Evolutionary conservation across 1,140 invertebrate genomes (phyloP), one percentile per base, ranked within the genome.

Genomic region (Plodia interpunctella): DNA sequence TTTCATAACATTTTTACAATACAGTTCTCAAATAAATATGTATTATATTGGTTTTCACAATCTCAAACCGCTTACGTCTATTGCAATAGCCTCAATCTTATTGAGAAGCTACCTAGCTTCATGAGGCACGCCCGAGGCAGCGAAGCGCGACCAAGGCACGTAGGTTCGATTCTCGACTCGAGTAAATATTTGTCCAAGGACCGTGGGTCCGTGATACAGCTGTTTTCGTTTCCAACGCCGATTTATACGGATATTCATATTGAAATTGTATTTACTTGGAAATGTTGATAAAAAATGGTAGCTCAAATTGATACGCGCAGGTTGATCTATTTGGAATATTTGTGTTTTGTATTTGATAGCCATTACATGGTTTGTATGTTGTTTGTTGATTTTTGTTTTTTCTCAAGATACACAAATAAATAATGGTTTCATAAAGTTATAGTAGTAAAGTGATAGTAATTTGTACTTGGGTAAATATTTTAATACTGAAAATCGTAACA

Each of bases 161-260:
- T 72, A 64, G 49, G 32, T 35, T 53, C 63, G 44, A 66, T 44
- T 74, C 69, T 73, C 56, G 60, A 70, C 65, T 63, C 67, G 55
- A 65, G 66, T 71, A 72, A 80, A 76, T 78, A 76, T 80, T 80
- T 70, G 52, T 59, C 61, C 63, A 25, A 21, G 51, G 51, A 53
- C 19, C 51, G 51, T 53, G 51, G 51, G 51, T 21, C 19, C 51
- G 51, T 53, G 51, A 53, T 21, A 25, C 51, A 25, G 20, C 51
- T 25, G 21, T 53, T 25, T 21, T 25, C 8, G n/a, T 32, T 32
- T 9, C 30, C 1, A 32, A 32, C 6, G 4, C 3, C 13, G 19
- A n/a, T 53, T 53, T 25, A 25, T 21, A 53, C 51, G 51, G 21
- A 53, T 44, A 44, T 53, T 53, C 51, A 44, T 44, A 44, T 17